Evolutionary conservation across 1,140 invertebrate species (phyloP), one percentile per base, ranked within the genome.

Genomic region (Metopolophium dirhodum): DNA sequence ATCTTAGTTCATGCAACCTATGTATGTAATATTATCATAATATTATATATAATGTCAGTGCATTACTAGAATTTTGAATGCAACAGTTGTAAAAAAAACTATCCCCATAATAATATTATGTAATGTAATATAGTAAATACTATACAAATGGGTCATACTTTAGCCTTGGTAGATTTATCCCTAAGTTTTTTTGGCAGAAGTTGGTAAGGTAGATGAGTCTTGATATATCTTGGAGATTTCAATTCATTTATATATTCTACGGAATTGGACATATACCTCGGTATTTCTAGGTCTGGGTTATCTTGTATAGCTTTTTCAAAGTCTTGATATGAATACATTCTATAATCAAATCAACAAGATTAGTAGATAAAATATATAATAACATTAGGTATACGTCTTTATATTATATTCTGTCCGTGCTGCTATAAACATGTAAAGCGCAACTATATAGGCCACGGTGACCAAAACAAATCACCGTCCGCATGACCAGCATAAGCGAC

Each of bases 141-240:
- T 87, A 49, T 6, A 9, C 7, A 45, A 85, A 7, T 4, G n/a
- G 35, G 22, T 30, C 94, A 90, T 95, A 95, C 95, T 94, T 96
- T 96, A 11, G 96, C 95, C 61, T 95, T 95, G 1, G 95, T 95
- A 22, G 95, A 95, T 91, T 95, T 95, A 41, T 94, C 95, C 94
- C 95, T 95, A 45, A 97, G 95, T 94, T 96, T 95, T 22, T 95
- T 95, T 0, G 97, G 97, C 57, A 98, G 94, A 7, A 97, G 95
- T 86, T 96, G 95, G 35, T 96, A 96, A 0, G 97, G 97, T 41
- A 98, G 94, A 95, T 98, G 97, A 2, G 96, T 96, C 94, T 97
- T 97, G 14, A 97, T 96, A 37, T 96, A 96, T 83, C 97, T 95
- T 2, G 97, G 97, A 57, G 96, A 95, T 20, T 95, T 88, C 26